phyloP scores from a whole-genome alignment of 2,113 vertebrate genomes.

The Actenoides lindsayi region DNA sequence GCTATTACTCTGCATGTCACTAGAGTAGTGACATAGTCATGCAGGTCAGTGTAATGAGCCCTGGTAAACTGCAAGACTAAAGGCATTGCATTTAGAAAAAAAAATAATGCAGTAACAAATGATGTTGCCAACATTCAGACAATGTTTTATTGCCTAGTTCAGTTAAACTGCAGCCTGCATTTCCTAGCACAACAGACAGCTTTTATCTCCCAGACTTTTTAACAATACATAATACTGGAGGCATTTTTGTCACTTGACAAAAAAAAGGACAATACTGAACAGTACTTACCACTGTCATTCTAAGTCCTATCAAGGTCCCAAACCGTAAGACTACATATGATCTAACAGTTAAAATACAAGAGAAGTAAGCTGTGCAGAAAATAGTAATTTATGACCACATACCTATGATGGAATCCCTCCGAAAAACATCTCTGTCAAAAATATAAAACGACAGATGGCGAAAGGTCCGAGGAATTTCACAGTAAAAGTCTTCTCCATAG shows the following conservation, averaged over 20 bases:
- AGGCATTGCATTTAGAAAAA: background rate
- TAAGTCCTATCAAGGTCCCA: background rate
- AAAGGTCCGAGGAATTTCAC: constrained; percentile 97
- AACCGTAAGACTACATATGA: accelerated
- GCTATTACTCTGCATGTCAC: background rate
- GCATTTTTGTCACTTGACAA: background rate
- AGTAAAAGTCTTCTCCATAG: constrained; percentile 98
- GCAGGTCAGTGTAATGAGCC: background rate
- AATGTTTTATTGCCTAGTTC: background rate
- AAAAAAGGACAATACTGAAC: background rate
- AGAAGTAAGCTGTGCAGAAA: background rate
- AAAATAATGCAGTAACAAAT: background rate
- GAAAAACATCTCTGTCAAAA: constrained; percentile 98
- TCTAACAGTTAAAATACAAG: background rate
- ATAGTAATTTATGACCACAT: constrained; percentile 59
- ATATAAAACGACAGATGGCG: constrained; percentile 97
- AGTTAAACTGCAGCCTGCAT: background rate
- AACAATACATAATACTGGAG: background rate
- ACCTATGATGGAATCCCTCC: constrained; percentile 99
- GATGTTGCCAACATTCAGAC: background rate
- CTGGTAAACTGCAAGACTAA: background rate
- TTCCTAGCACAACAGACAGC: background rate
- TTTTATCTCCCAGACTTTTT: background rate
- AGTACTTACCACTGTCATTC: background rate
- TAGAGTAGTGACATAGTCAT: background rate